Evolutionary conservation across 2,113 vertebrate species (phyloP).

Genomic region (Silurus glanis): DNA sequence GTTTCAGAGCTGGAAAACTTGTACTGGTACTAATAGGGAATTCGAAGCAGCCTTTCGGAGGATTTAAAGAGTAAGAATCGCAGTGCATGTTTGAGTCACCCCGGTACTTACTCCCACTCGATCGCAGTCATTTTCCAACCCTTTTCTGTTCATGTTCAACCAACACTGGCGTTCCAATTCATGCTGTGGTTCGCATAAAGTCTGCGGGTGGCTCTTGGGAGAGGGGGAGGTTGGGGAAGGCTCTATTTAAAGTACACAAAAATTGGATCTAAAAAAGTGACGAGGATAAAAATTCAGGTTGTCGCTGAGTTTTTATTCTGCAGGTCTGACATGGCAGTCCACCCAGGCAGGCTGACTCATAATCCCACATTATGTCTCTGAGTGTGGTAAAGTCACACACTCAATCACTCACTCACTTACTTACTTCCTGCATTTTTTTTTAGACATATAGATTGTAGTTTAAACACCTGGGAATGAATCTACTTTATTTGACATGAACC

Average conservation of each 20-base stretch:
- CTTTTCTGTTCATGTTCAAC: background rate
- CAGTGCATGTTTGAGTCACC: constrained; percentile 7
- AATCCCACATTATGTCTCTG: background rate
- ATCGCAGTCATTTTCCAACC: background rate
- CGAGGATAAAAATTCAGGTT: constrained; percentile 55
- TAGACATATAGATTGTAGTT: background rate
- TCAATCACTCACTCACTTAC: background rate
- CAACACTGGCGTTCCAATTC: background rate
- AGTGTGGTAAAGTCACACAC: constrained; percentile 23
- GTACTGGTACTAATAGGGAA: background rate
- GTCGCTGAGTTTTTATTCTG: constrained; percentile 46
- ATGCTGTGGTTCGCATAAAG: constrained; percentile 10
- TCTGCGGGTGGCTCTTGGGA: background rate
- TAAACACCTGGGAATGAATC: background rate
- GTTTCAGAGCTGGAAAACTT: background rate
- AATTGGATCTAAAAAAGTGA: constrained; percentile 52
- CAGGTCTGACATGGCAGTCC: constrained; percentile 53
- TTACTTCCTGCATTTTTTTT: background rate
- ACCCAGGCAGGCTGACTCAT: constrained; percentile 59
- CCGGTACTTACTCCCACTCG: constrained; percentile 1
- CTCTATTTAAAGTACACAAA: background rate
- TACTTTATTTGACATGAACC: background rate
- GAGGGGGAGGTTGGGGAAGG: background rate
- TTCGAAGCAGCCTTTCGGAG: background rate
- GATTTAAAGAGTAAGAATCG: background rate